Conservation (phyloP, 2,113 vertebrate genomes). For the Daphoenositta chrysoptera region DNA sequence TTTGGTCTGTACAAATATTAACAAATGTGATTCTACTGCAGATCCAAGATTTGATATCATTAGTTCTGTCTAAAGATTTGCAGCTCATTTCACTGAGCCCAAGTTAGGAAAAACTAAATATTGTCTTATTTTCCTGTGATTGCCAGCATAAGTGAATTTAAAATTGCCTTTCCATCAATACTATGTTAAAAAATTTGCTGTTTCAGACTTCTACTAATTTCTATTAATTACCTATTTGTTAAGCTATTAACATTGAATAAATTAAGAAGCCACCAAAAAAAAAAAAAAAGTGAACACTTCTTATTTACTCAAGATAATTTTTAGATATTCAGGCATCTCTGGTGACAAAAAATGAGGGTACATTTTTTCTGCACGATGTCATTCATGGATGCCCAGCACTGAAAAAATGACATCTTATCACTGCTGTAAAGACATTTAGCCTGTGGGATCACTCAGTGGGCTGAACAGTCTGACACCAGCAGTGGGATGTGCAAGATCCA, state of each 20-base stretch:
- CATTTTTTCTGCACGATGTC: not conserved
- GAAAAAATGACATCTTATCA: not conserved
- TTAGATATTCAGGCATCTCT: not conserved
- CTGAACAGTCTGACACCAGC: not conserved
- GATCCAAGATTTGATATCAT: not conserved
- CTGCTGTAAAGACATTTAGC: not conserved
- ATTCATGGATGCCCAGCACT: not conserved
- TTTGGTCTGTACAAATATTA: not conserved
- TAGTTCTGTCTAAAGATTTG: not conserved
- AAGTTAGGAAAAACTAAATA: not conserved
- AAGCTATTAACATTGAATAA: not conserved
- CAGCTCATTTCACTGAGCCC: not conserved
- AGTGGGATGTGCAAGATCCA: not conserved
- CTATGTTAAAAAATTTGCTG: not conserved
- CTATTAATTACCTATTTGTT: not conserved
- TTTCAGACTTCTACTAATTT: not conserved
- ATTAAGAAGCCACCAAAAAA: not conserved
- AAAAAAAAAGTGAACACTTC: not conserved
- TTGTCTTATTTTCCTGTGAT: not conserved
- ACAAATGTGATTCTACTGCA: not conserved
- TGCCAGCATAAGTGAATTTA: not conserved
- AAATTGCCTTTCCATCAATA: not conserved
- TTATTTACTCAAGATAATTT: constrained; percentile 13
- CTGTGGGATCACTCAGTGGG: not conserved
- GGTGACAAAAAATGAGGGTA: not conserved